Evolutionary conservation across 2,113 vertebrate genomes (phyloP).

Genomic region (Geococcyx californianus): DNA sequence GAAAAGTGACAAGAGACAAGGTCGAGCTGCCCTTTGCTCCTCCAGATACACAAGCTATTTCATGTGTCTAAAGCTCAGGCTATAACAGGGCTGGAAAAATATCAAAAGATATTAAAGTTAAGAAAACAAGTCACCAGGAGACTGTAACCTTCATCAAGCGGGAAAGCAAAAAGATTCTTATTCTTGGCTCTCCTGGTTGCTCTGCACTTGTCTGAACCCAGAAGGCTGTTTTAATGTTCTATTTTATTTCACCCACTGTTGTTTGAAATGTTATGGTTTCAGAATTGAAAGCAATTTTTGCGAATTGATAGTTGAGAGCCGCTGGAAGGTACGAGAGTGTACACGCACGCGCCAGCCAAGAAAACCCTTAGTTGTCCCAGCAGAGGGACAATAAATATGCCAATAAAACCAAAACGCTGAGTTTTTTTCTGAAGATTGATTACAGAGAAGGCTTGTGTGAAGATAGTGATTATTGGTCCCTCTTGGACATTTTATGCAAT

Average conservation of each 20-base stretch:
- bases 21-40: slow-evolving; percentile 25
- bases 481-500: slow-evolving; percentile 21
- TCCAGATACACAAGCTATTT: not conserved
- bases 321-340: not conserved
- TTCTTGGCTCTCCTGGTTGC: not conserved
- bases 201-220: not conserved
- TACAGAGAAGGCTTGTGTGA: not conserved
- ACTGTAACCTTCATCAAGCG: not conserved
- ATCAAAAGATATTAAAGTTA: slow-evolving; percentile 10
- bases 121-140: not conserved
- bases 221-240: not conserved
- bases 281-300: slow-evolving; percentile 39
- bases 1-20: slow-evolving; percentile 47
- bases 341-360: not conserved
- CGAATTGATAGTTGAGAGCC: not conserved
- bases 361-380: not conserved
- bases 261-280: not conserved
- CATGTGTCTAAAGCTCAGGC: not conserved
- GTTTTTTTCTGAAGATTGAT: not conserved
- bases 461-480: not conserved
- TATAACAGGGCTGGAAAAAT: not conserved
- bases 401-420: not conserved
- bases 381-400: slow-evolving; percentile 1
- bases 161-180: not conserved
- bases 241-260: not conserved